Conservation (phyloP, 64 coral and sea anemone species). For the Montipora capricornis region DNA sequence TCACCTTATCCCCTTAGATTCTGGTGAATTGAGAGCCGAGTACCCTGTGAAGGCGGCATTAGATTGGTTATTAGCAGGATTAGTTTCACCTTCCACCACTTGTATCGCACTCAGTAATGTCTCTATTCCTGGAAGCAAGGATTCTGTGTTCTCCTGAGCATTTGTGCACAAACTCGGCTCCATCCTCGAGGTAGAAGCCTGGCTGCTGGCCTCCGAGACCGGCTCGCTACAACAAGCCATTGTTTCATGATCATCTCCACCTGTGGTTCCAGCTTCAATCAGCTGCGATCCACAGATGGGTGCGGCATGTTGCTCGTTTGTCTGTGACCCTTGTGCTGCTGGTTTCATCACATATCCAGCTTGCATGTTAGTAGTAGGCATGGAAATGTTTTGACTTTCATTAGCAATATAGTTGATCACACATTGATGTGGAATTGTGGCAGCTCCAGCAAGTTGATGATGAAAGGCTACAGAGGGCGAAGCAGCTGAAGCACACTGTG, state of each 20-base stretch:
- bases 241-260: not conserved
- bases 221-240: not conserved
- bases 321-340: not conserved
- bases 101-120: conserved; percentile 43
- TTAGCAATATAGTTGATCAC: not conserved
- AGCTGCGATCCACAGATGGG: not conserved
- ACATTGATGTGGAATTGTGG: not conserved
- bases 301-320: not conserved
- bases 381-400: not conserved
- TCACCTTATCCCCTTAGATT: not conserved
- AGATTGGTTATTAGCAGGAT: not conserved
- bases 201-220: not conserved
- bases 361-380: not conserved
- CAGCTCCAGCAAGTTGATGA: not conserved
- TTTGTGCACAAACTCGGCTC: not conserved
- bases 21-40: not conserved
- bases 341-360: not conserved
- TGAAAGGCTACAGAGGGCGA: not conserved
- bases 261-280: not conserved
- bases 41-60: not conserved
- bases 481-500: not conserved
- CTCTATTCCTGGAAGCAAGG: conserved; percentile 33
- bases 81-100: conserved; percentile 18
- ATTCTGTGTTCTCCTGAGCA: conserved; percentile 21
- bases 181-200: not conserved